Conservation (phyloP, 2,113 vertebrate genomes). For the Seriola quinqueradiata region DNA sequence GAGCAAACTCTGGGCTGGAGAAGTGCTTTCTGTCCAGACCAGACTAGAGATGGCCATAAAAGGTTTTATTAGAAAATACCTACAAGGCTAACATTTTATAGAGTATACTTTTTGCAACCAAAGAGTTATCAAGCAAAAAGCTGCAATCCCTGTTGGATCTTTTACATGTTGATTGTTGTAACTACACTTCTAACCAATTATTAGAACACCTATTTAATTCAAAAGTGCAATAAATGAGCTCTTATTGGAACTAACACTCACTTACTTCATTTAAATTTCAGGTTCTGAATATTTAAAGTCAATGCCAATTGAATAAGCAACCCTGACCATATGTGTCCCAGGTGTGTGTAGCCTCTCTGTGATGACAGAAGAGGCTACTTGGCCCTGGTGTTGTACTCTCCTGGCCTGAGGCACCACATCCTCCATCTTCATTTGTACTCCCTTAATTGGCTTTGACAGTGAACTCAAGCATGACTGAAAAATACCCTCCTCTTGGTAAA, state of each 20-base stretch:
- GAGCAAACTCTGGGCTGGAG: conserved; percentile 59
- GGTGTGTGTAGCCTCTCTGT: conserved; percentile 38
- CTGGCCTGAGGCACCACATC: conserved; percentile 68
- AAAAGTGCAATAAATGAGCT: not conserved
- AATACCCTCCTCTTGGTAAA: conserved; percentile 75
- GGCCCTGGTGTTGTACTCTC: conserved; percentile 56
- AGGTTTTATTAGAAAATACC: conserved; percentile 33
- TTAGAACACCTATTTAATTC: not conserved
- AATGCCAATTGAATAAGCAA: conserved; percentile 32
- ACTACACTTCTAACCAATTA: not conserved
- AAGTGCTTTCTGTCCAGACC: conserved; percentile 42
- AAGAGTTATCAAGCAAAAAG: conserved; percentile 1
- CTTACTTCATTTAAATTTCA: not conserved
- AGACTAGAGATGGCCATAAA: conserved; percentile 47
- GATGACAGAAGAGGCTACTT: conserved; percentile 58
- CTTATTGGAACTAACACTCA: not conserved
- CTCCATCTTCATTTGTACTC: conserved; percentile 80
- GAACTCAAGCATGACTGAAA: conserved; percentile 74
- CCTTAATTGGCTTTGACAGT: conserved; percentile 81
- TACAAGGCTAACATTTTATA: conserved; percentile 2
- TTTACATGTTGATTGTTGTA: not conserved
- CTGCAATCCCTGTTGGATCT: not conserved
- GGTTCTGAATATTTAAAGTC: conserved; percentile 32
- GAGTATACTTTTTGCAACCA: not conserved
- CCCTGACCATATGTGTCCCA: conserved; percentile 43